Percentiles rank a stretch among this genome's conserved stretches.
Evolutionary conservation across 1,140 invertebrate genomes (phyloP).

Genomic region (Drosophila murphyi): DNA sequence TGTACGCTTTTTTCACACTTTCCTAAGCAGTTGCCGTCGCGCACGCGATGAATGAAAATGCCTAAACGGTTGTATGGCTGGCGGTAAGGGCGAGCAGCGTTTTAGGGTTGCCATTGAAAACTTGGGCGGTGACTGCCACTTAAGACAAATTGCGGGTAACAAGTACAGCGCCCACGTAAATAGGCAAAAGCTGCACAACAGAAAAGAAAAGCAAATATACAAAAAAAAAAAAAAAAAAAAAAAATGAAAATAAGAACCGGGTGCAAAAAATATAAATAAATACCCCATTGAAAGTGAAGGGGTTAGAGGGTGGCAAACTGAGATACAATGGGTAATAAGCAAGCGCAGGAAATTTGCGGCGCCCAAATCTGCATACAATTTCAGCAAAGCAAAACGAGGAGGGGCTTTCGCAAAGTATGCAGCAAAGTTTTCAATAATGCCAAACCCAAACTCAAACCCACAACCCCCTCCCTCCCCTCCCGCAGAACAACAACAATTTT

Average conservation of each 20-base stretch:
- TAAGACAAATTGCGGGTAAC: constrained; percentile 83
- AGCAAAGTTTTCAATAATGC: constrained; percentile 55
- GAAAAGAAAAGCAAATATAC: constrained; percentile 21
- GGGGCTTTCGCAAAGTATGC: constrained; percentile 55
- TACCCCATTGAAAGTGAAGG: constrained; percentile 45
- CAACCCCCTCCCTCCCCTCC: neutral
- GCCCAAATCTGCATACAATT: constrained; percentile 59
- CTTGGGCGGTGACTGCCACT: constrained; percentile 64
- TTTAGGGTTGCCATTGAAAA: constrained; percentile 16
- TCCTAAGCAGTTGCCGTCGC: constrained; percentile 40
- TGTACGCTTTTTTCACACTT: constrained; percentile 71
- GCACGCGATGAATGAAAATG: constrained; percentile 45
- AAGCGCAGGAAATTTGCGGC: constrained; percentile 60
- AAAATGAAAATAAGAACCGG: constrained; percentile 8
- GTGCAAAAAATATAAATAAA: constrained; percentile 59
- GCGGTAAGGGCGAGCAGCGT: constrained; percentile 5
- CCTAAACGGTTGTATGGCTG: constrained; percentile 7
- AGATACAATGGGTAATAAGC: constrained; percentile 63
- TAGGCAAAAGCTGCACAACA: constrained; percentile 46
- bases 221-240: constrained; percentile 24
- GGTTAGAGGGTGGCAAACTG: constrained; percentile 11
- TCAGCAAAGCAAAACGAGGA: constrained; percentile 24
- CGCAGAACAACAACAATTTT: constrained; percentile 26
- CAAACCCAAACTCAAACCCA: neutral
- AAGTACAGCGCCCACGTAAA: constrained; percentile 59